A percentile compares a stretch with the other conserved stretches of the same genome.
These are phyloP conservation scores for Clarias macrocephalus DNA, from an alignment of 2,113 vertebrate species.

Conservation along the genomic window DNA sequence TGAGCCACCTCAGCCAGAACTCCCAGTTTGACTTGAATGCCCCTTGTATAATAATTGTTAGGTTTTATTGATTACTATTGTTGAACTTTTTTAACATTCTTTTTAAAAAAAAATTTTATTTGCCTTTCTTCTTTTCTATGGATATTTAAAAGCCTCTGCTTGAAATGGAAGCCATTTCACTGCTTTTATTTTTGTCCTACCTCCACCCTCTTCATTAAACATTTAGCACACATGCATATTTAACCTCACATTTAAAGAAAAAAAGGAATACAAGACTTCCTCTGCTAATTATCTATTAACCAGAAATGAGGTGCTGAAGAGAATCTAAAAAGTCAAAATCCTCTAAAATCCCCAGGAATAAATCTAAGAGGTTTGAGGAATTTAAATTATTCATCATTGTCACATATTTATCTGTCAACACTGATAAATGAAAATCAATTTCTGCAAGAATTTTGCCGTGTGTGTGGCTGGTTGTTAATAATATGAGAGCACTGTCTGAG, in stretches of 20 bases:
- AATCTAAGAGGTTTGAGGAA: not conserved
- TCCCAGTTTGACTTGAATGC: too few species aligned
- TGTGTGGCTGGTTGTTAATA: not conserved
- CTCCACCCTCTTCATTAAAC: constrained; percentile 7
- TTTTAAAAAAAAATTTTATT: not conserved
- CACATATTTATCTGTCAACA: too few species aligned
- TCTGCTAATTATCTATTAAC: not conserved
- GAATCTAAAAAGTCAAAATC: not conserved
- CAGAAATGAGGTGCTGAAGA: not conserved
- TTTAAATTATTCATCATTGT: not conserved
- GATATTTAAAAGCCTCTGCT: not conserved
- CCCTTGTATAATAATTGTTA: not conserved
- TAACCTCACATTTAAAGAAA: not conserved
- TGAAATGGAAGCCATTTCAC: not conserved
- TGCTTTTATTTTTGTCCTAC: constrained; percentile 1
- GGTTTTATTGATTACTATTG: not conserved
- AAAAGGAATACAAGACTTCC: constrained; percentile 8
- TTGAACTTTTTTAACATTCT: not conserved
- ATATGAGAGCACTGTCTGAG: not conserved
- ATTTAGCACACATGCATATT: constrained; percentile 17
- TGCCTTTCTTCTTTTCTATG: not conserved
- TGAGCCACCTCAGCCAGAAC: too few species aligned
- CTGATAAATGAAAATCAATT: not conserved
- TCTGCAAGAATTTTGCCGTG: not conserved
- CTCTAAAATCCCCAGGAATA: not conserved